Evolutionary conservation across 2,888 invertebrate genomes (phyloP).

Genomic region (Leucoptera coffeella): DNA sequence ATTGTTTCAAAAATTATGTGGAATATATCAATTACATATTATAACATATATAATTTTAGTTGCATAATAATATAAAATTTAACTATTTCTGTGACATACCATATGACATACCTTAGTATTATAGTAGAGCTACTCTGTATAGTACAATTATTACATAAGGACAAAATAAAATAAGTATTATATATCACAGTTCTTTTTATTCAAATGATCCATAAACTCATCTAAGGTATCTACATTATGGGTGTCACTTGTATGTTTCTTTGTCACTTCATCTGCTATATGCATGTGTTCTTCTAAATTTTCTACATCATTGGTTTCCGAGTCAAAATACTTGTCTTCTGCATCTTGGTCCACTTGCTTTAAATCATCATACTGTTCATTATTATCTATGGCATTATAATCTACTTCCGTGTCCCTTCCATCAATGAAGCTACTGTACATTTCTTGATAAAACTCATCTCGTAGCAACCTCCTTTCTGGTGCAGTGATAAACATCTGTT

Average conservation of each 20-base stretch:
- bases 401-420: conserved; percentile 80
- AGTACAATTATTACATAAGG: too few relatives aligned
- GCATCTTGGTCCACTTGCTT: conserved; percentile 64
- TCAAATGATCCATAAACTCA: conserved; percentile 61
- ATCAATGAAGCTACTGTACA: conserved; percentile 79
- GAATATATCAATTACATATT: too few relatives aligned
- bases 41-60: too few relatives aligned
- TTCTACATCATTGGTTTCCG: conserved; percentile 62
- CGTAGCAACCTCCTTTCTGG: conserved; percentile 61
- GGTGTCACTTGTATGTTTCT: conserved; percentile 12
- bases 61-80: too few relatives aligned
- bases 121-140: too few relatives aligned
- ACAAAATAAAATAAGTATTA: too few relatives aligned
- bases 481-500: conserved; percentile 35
- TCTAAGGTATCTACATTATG: conserved; percentile 62
- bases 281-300: conserved; percentile 32
- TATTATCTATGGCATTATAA: conserved; percentile 74
- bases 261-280: conserved; percentile 25
- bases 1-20: too few relatives aligned
- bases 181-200: too few relatives aligned
- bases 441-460: conserved; percentile 77
- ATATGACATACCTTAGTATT: too few relatives aligned
- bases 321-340: conserved; percentile 88
- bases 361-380: conserved; percentile 74
- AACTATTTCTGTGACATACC: too few relatives aligned